Evolutionary conservation across 2,888 invertebrate genomes (phyloP).

Genomic region (Calliphora vomitoria): DNA sequence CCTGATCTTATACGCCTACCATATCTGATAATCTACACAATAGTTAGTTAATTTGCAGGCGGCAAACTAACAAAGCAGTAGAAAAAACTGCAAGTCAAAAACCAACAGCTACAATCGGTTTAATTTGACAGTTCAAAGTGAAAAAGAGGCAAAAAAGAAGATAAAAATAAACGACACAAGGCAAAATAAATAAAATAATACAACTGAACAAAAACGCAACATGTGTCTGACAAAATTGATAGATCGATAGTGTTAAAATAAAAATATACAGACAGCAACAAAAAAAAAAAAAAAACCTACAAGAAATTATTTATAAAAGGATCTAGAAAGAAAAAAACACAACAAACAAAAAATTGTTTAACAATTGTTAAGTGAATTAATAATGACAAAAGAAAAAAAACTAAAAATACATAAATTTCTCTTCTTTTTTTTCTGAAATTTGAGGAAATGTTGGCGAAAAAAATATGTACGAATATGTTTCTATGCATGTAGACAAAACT

Average conservation of each 20-base stretch:
- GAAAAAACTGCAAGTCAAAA: slow-evolving; percentile 39
- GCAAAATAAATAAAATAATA: slow-evolving; percentile 11
- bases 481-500: background rate
- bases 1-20: slow-evolving; percentile 60
- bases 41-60: slow-evolving; percentile 19
- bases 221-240: slow-evolving; percentile 60
- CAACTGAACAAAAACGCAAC: slow-evolving; percentile 51
- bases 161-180: slow-evolving; percentile 28
- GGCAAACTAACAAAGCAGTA: slow-evolving; percentile 45
- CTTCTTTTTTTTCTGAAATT: slow-evolving; percentile 23
- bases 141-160: slow-evolving; percentile 26
- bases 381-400: slow-evolving; percentile 31
- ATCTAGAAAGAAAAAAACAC: background rate
- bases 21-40: slow-evolving; percentile 54
- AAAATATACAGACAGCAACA: background rate
- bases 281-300: background rate
- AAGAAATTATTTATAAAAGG: background rate
- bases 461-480: slow-evolving; percentile 6
- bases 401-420: slow-evolving; percentile 6
- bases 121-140: slow-evolving; percentile 57
- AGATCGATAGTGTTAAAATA: slow-evolving; percentile 56
- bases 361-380: slow-evolving; percentile 35
- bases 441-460: slow-evolving; percentile 28
- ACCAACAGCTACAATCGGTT: slow-evolving; percentile 26
- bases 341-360: background rate